phyloP scores from a whole-genome alignment of 2,113 vertebrate species.

The Aplodontia rufa region DNA sequence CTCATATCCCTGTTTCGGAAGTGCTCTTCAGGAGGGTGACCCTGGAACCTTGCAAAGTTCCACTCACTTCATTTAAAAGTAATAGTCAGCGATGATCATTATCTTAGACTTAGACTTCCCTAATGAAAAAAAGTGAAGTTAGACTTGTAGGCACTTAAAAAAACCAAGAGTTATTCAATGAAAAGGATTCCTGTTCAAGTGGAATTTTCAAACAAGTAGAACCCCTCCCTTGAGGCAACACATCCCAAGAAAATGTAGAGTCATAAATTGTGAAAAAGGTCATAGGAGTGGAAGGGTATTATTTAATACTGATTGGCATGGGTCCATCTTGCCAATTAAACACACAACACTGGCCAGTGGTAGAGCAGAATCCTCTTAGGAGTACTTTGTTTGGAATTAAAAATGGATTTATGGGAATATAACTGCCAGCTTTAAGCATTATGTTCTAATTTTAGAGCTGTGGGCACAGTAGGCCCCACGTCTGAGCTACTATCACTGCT shows the following conservation, averaged over 20 bases:
- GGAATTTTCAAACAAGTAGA: constrained; percentile 27
- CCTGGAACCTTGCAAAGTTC: neutral
- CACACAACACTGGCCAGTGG: neutral
- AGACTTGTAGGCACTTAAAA: neutral
- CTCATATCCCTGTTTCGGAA: neutral
- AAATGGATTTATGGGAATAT: neutral
- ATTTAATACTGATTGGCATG: constrained; percentile 36
- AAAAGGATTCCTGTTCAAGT: constrained; percentile 14
- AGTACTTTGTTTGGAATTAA: constrained; percentile 58
- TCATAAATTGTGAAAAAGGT: constrained; percentile 37
- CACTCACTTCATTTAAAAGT: constrained; percentile 33
- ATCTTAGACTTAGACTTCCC: constrained; percentile 17
- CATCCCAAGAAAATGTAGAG: neutral
- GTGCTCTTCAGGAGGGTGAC: neutral
- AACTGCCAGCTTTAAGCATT: neutral
- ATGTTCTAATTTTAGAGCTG: constrained; percentile 45
- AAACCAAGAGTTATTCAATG: constrained; percentile 13
- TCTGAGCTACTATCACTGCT: neutral
- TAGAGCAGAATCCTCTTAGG: constrained; percentile 34
- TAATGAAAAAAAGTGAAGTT: constrained; percentile 24
- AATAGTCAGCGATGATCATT: neutral
- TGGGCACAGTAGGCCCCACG: neutral
- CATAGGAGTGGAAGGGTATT: neutral
- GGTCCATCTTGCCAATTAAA: constrained; percentile 34
- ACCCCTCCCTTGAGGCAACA: neutral